phyloP scores from a whole-genome alignment of 1,140 invertebrate species.

The Aphidius ervi region DNA sequence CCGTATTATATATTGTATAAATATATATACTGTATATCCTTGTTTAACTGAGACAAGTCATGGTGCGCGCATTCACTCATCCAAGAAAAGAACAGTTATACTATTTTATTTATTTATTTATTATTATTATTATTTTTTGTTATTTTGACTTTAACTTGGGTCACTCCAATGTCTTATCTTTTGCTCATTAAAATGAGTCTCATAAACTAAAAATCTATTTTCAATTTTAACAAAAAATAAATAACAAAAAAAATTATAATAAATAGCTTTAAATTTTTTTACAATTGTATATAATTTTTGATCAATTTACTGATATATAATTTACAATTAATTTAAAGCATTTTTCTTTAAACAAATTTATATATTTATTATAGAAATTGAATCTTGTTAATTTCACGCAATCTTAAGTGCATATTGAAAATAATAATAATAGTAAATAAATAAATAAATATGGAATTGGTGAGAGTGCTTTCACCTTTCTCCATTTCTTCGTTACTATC shows the following conservation, averaged over 20 bases:
- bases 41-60: conserved; percentile 1
- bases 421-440: background rate
- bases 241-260: background rate
- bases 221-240: conserved; percentile 1
- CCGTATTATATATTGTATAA: conserved; percentile 3
- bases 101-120: background rate
- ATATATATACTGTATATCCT: background rate
- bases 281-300: too few species aligned
- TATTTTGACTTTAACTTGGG: too few species aligned
- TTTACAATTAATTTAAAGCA: too few species aligned
- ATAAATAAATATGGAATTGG: conserved; percentile 22
- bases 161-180: too few species aligned
- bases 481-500: conserved; percentile 27
- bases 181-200: too few species aligned
- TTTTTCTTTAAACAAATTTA: background rate
- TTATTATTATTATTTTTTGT: too few species aligned
- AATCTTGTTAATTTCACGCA: too few species aligned
- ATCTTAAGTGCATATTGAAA: too few species aligned
- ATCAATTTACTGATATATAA: too few species aligned
- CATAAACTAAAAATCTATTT: too few species aligned
- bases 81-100: conserved; percentile 14
- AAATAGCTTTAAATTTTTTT: too few species aligned
- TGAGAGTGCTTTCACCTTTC: conserved; percentile 55
- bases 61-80: background rate
- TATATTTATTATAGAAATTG: too few species aligned